These are phyloP conservation scores for Pygoscelis adeliae DNA, from an alignment of 2,113 vertebrate genomes.

Conservation along the genomic window DNA sequence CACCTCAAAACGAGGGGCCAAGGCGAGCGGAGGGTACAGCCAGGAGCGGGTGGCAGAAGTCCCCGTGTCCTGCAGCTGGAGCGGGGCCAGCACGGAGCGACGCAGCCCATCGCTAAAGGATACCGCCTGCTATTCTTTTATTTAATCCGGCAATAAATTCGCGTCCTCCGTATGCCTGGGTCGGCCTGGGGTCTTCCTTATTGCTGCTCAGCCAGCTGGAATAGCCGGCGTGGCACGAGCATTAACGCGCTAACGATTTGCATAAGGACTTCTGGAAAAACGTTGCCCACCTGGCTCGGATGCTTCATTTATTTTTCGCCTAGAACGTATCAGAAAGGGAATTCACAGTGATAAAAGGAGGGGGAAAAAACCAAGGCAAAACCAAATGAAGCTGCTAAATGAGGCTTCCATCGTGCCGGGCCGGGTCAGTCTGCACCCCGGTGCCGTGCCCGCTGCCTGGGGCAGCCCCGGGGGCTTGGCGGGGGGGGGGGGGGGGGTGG, in stretches of 20 bases:
- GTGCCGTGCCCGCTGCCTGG: too few species aligned
- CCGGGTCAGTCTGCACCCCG: not conserved
- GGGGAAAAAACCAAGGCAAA: not conserved
- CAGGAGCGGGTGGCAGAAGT: not conserved
- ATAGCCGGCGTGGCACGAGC: not conserved
- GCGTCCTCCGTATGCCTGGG: not conserved
- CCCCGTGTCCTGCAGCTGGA: not conserved
- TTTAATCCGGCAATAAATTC: not conserved
- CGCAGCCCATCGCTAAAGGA: not conserved
- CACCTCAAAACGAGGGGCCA: not conserved
- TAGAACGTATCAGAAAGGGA: not conserved
- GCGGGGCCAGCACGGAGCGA: not conserved
- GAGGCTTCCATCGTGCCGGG: not conserved
- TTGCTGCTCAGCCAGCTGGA: not conserved
- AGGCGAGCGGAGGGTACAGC: not conserved
- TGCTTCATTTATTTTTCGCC: not conserved
- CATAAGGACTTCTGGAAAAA: not conserved
- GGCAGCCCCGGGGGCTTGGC: not conserved
- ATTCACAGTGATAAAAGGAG: not conserved
- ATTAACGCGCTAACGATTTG: not conserved
- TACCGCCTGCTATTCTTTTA: not conserved
- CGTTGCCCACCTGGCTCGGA: not conserved
- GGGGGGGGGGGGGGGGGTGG: too few species aligned
- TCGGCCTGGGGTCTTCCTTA: not conserved
- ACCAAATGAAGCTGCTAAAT: not conserved